Evolutionary conservation across 1,140 invertebrate genomes (phyloP), one percentile per base, ranked within the genome.

Genomic region (Phortica variegata): DNA sequence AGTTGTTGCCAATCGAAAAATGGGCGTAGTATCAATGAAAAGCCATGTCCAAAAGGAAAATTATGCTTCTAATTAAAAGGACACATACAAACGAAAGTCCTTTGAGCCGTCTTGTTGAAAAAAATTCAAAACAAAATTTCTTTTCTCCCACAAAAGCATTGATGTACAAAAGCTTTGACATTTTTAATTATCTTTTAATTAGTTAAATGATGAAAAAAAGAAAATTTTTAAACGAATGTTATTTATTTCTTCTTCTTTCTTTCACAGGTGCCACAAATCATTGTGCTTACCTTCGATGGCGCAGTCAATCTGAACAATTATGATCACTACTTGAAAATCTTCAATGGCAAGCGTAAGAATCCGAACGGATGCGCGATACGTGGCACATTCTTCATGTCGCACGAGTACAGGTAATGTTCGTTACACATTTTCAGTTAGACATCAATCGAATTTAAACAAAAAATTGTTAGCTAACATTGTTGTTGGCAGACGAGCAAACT

Each of bases 331-430:
- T 85, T 86, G 69, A 87, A 88, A 77, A 86, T 95, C 34, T 91
- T 95, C 65, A 83, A 84, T 54, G 83, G 84, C 42, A 86, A 87
- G 61, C 78, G 88, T 52, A 81, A 85, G 61, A 95, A 95, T 80
- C 90, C 91, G 2, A 95, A 95, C 68, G 89, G 89, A 8, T 97
- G 94, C 73, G 83, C 86, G 1, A 88, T 97, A 33, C 86, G 85
- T 49, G 93, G 91, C 53, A 97, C 94, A 3, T 95, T 97, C 78
- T 97, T 97, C 77, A 83, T 95, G 50, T 91, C 93, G 6, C 93
- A 97, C 73, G 92, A 95, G 74, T 96, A 93, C 78, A 83, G 82
- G 81, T 83, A 77, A 79, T 71, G 44, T 33, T n/a, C n/a, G n/a
- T n/a, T n/a, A n/a, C n/a, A n/a, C n/a, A n/a, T n/a, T n/a, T n/a